These are phyloP conservation scores for Lasioglossum marginatum DNA, from an alignment of 2,888 invertebrate species.

Conservation along the genomic window DNA sequence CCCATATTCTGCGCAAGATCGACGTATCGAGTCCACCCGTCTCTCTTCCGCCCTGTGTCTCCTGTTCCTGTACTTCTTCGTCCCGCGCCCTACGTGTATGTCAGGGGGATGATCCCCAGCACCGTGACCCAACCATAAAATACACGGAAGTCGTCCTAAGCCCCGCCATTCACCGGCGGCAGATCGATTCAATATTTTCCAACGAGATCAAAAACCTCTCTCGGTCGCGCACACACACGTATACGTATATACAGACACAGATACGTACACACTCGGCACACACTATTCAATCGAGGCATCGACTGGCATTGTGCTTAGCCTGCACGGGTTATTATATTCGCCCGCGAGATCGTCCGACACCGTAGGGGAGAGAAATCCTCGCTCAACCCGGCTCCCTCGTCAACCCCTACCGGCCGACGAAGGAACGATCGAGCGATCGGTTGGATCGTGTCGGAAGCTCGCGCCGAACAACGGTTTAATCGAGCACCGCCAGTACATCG, in stretches of 20 bases:
- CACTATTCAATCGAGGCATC: constrained; percentile 42
- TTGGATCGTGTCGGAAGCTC: constrained; percentile 10
- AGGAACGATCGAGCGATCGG: constrained; percentile 1
- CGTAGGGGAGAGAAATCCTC: background rate
- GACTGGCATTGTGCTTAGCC: constrained; percentile 46
- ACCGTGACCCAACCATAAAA: constrained; percentile 46
- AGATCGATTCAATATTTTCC: constrained; percentile 77
- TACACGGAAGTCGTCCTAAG: constrained; percentile 68
- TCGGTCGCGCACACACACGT: background rate
- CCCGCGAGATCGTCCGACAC: constrained; percentile 28
- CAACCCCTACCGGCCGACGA: background rate
- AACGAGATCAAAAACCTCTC: constrained; percentile 69
- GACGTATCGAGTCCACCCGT: constrained; percentile 36
- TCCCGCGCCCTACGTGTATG: constrained; percentile 11
- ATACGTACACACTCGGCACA: constrained; percentile 11
- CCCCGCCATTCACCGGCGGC: constrained; percentile 72
- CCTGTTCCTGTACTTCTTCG: background rate
- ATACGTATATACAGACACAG: too few species aligned
- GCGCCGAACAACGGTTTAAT: constrained; percentile 41
- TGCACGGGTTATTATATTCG: constrained; percentile 53
- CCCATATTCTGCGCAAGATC: constrained; percentile 52
- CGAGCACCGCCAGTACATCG: background rate
- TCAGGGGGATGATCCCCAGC: constrained; percentile 57
- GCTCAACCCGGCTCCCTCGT: background rate
- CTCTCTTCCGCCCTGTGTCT: background rate